Conservation (phyloP, 1,140 invertebrate genomes). For the Coenobita brevimanus region DNA sequence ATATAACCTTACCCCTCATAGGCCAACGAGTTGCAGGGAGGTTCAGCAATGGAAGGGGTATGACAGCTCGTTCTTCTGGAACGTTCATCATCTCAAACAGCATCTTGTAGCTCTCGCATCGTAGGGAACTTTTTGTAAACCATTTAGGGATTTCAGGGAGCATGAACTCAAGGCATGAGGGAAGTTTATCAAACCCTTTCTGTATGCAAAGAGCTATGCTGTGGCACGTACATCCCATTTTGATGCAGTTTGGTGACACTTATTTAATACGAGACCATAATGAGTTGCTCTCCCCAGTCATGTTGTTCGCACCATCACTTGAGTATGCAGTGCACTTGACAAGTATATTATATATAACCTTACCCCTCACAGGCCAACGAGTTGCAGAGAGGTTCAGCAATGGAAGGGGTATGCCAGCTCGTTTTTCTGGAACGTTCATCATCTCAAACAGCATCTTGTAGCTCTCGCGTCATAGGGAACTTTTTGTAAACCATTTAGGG, state of each 20-base stretch:
- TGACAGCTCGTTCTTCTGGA: slow-evolving; percentile 22
- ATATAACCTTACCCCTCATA: slow-evolving; percentile 38
- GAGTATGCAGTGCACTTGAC: slow-evolving; percentile 37
- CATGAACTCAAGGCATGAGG: slow-evolving; percentile 40
- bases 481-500: slow-evolving; percentile 51
- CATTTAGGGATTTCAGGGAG: slow-evolving; percentile 38
- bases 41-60: slow-evolving; percentile 34
- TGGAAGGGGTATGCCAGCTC: slow-evolving; percentile 32
- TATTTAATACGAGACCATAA: slow-evolving; percentile 26
- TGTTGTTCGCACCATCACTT: slow-evolving; percentile 44
- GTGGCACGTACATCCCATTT: slow-evolving; percentile 33
- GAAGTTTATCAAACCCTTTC: slow-evolving; percentile 41
- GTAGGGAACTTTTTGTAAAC: slow-evolving; percentile 50
- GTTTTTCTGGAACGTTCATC: slow-evolving; percentile 25
- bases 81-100: slow-evolving; percentile 42
- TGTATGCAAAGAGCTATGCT: slow-evolving; percentile 33
- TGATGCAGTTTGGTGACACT: slow-evolving; percentile 9
- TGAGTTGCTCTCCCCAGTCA: slow-evolving; percentile 26
- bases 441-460: slow-evolving; percentile 48
- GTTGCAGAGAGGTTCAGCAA: slow-evolving; percentile 42
- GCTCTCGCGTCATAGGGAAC: slow-evolving; percentile 37
- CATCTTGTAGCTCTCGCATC: slow-evolving; percentile 40
- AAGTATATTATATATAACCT: slow-evolving; percentile 34
- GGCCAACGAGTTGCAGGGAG: slow-evolving; percentile 42
- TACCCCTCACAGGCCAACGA: slow-evolving; percentile 44